phyloP scores from a whole-genome alignment of 2,797 vertebrate genomes.

The Paratrypauchen microcephalus region DNA sequence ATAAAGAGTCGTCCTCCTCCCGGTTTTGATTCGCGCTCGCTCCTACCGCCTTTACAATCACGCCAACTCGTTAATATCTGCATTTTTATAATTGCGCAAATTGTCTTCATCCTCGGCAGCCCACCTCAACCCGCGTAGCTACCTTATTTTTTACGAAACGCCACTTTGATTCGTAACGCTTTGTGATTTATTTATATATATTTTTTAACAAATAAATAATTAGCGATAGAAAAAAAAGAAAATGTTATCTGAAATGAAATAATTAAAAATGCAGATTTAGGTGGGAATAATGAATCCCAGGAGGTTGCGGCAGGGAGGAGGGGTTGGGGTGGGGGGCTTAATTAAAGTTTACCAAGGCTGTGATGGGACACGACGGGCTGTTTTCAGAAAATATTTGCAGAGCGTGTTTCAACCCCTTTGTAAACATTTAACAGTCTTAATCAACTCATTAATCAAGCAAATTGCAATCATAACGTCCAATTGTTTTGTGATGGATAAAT shows the following conservation, averaged over 20 bases:
- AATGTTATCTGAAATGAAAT: conserved; percentile 76
- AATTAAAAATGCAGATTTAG: conserved; percentile 83
- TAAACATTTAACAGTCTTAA: conserved; percentile 78
- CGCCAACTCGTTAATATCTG: conserved; percentile 24
- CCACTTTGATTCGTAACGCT: conserved; percentile 49
- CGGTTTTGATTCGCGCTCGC: conserved; percentile 49
- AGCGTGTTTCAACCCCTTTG: conserved; percentile 69
- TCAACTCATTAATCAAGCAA: conserved; percentile 81
- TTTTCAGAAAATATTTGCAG: conserved; percentile 75
- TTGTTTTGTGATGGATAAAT: conserved; percentile 77
- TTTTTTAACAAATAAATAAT: conserved; percentile 65
- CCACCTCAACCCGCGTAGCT: conserved; percentile 36
- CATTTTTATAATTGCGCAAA: conserved; percentile 44
- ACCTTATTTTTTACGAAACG: conserved; percentile 45
- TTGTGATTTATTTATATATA: conserved; percentile 48
- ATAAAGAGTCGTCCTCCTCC: conserved; percentile 66
- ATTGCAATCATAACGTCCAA: conserved; percentile 78
- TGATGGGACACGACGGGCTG: conserved; percentile 68
- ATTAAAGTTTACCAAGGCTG: conserved; percentile 79
- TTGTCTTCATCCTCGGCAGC: conserved; percentile 50
- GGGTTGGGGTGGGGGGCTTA: conserved; percentile 65
- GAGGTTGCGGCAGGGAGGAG: conserved; percentile 28
- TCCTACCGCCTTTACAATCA: conserved; percentile 57
- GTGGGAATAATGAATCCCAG: conserved; percentile 79
- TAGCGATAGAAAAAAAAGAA: conserved; percentile 46